Conservation (phyloP, 2,797 vertebrate species). For the Ciconia nigra region DNA sequence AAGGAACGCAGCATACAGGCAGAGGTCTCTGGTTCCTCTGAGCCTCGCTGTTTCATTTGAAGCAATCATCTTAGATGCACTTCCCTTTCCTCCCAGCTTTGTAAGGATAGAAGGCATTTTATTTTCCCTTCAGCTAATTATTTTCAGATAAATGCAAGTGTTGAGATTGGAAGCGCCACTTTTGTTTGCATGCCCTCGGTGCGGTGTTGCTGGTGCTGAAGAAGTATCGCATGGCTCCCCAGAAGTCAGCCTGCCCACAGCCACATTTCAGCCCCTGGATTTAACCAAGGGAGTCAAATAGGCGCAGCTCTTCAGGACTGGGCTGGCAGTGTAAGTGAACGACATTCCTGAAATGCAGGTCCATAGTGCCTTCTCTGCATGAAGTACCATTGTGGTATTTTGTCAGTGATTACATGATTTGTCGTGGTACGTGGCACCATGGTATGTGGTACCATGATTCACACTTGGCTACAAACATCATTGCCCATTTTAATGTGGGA, state of each 20-base stretch:
- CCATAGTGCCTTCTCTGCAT: not conserved
- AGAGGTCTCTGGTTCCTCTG: conserved; percentile 40
- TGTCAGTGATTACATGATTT: not conserved
- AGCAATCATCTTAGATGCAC: conserved; percentile 5
- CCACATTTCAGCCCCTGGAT: not conserved
- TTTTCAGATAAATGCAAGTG: conserved; percentile 8
- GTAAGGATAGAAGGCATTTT: not conserved
- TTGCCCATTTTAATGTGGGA: not conserved
- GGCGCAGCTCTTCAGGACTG: not conserved
- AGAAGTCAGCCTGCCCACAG: not conserved
- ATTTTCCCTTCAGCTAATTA: conserved; percentile 28
- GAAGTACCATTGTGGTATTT: not conserved
- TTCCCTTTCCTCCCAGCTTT: not conserved
- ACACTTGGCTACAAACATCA: not conserved
- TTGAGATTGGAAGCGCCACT: not conserved
- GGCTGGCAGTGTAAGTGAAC: not conserved
- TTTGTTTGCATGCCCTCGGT: not conserved
- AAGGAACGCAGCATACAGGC: conserved; percentile 15
- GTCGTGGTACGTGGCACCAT: accelerated
- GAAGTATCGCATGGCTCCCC: not conserved
- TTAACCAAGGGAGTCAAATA: not conserved
- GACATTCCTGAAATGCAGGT: not conserved
- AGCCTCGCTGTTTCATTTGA: conserved; percentile 32
- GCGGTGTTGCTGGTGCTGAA: not conserved
- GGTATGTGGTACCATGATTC: not conserved